Evolutionary conservation across 1,140 invertebrate genomes (phyloP).

Genomic region (Homarus americanus): DNA sequence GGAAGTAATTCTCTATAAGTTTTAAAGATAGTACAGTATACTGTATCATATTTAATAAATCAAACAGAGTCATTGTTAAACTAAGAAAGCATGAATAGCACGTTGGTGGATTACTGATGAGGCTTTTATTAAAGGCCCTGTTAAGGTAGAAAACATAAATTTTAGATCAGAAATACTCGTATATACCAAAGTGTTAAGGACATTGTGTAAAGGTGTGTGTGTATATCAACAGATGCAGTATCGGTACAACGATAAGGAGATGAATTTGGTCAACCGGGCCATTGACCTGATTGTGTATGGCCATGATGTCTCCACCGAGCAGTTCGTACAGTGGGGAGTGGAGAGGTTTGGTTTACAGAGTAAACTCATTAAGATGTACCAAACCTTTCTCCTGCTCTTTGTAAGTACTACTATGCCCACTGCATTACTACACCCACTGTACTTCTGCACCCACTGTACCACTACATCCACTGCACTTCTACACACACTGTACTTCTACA

Average conservation of each 20-base stretch:
- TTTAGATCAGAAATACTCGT: no score
- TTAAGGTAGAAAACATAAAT: no score
- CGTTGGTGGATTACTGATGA: no score
- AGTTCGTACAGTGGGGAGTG: conserved; percentile 76
- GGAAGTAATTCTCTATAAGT: no score
- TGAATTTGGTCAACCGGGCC: conserved; percentile 79
- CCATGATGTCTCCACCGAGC: conserved; percentile 80
- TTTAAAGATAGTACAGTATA: no score
- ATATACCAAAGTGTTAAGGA: no score
- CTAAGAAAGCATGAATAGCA: no score
- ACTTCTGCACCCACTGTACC: neutral
- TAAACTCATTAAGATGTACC: neutral
- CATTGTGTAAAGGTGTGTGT: neutral
- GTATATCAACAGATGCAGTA: conserved; percentile 32
- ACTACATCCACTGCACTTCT: neutral
- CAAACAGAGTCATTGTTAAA: no score
- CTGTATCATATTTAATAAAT: no score
- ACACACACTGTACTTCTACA: no score
- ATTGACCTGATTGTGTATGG: conserved; percentile 83
- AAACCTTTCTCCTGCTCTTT: neutral
- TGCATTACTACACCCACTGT: neutral
- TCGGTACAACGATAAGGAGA: neutral
- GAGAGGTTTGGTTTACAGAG: conserved; percentile 6
- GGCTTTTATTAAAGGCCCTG: no score
- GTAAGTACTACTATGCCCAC: neutral